phyloP scores from a whole-genome alignment of 2,888 invertebrate genomes.

The Chromoteleia sp. region DNA sequence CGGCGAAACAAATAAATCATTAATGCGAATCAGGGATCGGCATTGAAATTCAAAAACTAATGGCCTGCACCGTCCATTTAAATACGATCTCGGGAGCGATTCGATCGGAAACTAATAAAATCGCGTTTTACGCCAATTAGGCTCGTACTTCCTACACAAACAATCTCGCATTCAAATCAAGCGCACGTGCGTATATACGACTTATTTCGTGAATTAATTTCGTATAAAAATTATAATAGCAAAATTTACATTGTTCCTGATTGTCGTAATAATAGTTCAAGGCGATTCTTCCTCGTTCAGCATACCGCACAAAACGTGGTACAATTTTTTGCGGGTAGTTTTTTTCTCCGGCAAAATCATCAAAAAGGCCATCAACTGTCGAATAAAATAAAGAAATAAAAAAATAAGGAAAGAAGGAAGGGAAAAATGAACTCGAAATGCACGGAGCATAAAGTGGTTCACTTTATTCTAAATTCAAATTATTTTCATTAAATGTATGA shows the following conservation, averaged over 20 bases:
- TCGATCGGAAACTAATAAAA: slow-evolving; percentile 58
- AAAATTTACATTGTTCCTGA: slow-evolving; percentile 52
- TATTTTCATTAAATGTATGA: slow-evolving; percentile 43
- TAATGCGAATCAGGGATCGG: slow-evolving; percentile 7
- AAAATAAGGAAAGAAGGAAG: slow-evolving; percentile 12
- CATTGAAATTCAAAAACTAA: slow-evolving; percentile 51
- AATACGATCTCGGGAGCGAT: slow-evolving; percentile 32
- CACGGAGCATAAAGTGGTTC: slow-evolving; percentile 25
- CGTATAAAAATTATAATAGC: slow-evolving; percentile 61
- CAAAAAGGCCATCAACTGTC: slow-evolving; percentile 22
- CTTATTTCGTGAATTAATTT: slow-evolving; percentile 59
- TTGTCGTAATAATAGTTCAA: slow-evolving; percentile 53
- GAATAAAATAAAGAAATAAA: slow-evolving; percentile 13
- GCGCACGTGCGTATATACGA: slow-evolving; percentile 8
- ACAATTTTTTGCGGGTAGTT: slow-evolving; percentile 27
- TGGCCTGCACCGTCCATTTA: slow-evolving; percentile 20
- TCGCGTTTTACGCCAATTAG: slow-evolving; percentile 52
- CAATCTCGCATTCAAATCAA: slow-evolving; percentile 51
- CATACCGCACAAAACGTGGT: slow-evolving; percentile 21
- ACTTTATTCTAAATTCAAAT: slow-evolving; percentile 42
- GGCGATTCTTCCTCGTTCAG: slow-evolving; percentile 39
- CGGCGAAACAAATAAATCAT: slow-evolving; percentile 15
- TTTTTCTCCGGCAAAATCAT: slow-evolving; percentile 9
- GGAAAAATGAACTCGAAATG: slow-evolving; percentile 1
- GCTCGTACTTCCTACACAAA: slow-evolving; percentile 51